Conservation (phyloP, 1,140 invertebrate species). For the Caenorhabditis briggsae region DNA sequence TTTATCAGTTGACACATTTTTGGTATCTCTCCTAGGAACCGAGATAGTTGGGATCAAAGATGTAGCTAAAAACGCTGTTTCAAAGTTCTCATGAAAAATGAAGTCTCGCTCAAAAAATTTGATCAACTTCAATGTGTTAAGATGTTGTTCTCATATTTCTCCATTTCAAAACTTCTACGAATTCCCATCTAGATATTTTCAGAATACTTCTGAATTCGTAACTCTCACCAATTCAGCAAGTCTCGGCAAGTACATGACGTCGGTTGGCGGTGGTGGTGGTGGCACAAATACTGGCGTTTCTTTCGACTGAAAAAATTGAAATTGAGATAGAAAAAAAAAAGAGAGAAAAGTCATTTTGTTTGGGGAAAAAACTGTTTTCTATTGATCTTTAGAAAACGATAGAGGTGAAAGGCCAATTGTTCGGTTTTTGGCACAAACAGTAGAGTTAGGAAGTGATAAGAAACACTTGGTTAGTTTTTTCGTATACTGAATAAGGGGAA, state of each 20-base stretch:
- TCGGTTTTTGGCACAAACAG: neutral
- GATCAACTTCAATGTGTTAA: too few species aligned
- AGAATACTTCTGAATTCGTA: neutral
- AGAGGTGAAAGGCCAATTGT: slow-evolving; percentile 2
- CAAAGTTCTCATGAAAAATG: too few species aligned
- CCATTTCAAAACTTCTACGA: neutral
- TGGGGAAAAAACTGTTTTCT: neutral
- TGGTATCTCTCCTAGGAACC: too few species aligned
- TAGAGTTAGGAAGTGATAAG: neutral
- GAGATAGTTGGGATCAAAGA: too few species aligned
- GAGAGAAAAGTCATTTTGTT: neutral
- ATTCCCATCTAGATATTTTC: too few species aligned
- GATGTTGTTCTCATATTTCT: neutral
- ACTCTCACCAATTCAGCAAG: slow-evolving; percentile 63
- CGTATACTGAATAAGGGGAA: neutral
- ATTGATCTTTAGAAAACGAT: neutral
- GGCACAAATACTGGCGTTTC: slow-evolving; percentile 63
- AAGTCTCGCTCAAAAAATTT: too few species aligned
- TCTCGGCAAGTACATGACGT: slow-evolving; percentile 52
- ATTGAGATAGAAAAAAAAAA: neutral
- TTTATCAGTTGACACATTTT: too few species aligned
- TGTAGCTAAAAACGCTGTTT: too few species aligned
- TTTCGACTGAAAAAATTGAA: slow-evolving; percentile 49
- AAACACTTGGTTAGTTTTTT: neutral
- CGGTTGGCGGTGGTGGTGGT: slow-evolving; percentile 61